phyloP scores from a whole-genome alignment of 1,140 invertebrate species.

The Zaprionus gabonicus region DNA sequence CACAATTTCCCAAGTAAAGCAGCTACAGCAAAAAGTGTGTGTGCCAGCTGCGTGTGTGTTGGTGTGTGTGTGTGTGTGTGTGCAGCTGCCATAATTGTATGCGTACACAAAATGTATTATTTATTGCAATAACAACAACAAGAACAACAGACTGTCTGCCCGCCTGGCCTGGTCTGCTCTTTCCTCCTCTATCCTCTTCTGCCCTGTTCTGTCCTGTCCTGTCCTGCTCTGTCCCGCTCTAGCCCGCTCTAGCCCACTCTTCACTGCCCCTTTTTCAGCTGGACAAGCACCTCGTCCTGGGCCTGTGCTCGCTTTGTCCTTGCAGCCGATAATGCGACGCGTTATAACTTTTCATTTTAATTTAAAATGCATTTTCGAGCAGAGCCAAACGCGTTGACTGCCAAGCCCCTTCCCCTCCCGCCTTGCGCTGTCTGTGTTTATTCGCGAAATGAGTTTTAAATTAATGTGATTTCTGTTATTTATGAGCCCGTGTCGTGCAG shows the following conservation, averaged over 20 bases:
- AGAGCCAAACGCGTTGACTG: constrained; percentile 24
- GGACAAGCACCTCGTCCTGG: constrained; percentile 21
- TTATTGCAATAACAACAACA: constrained; percentile 52
- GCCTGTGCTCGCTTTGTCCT: constrained; percentile 44
- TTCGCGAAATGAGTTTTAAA: constrained; percentile 80
- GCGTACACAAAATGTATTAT: constrained; percentile 80
- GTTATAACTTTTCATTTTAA: constrained; percentile 79
- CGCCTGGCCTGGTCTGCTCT: not conserved
- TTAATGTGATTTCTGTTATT: constrained; percentile 82
- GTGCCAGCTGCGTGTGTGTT: constrained; percentile 6
- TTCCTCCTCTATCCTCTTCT: not conserved
- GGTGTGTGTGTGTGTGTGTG: constrained; percentile 1
- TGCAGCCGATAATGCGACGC: constrained; percentile 68
- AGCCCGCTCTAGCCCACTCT: no score
- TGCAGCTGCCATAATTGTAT: constrained; percentile 69
- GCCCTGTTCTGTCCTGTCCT: not conserved
- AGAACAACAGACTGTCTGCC: constrained; percentile 16
- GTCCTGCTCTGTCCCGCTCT: not conserved
- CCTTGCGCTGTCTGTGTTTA: constrained; percentile 54
- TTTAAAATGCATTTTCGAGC: constrained; percentile 79
- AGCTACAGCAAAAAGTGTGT: constrained; percentile 15
- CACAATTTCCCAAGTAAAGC: constrained; percentile 45
- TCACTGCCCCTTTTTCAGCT: no score
- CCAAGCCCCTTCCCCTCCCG: not conserved
- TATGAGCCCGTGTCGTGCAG: constrained; percentile 52